Evolutionary conservation across 2,113 vertebrate species (phyloP).

Genomic region (Urocynchramus pylzowi): DNA sequence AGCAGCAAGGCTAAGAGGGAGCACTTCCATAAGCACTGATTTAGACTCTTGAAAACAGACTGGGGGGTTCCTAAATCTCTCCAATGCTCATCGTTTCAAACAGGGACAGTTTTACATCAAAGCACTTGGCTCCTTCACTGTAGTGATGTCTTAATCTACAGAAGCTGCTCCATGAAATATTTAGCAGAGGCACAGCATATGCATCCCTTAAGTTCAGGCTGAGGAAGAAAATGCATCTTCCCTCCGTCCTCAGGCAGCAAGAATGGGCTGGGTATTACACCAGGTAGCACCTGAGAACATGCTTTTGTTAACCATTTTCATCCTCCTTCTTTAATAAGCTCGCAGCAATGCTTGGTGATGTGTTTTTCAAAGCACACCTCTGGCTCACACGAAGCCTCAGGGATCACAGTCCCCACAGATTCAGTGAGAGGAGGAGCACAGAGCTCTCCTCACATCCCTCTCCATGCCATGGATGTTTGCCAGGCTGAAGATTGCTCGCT

Average conservation of each 20-base stretch:
- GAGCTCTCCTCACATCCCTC: not conserved
- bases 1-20: not conserved
- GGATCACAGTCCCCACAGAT: not conserved
- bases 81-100: not conserved
- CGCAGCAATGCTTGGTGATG: not conserved
- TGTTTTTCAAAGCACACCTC: not conserved
- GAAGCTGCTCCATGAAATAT: not conserved
- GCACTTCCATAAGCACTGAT: not conserved
- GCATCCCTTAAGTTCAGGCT: not conserved
- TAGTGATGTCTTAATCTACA: not conserved
- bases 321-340: not conserved
- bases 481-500: not conserved
- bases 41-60: not conserved
- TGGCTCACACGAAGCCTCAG: not conserved
- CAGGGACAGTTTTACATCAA: not conserved
- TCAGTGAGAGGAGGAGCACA: not conserved
- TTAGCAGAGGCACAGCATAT: not conserved
- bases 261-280: not conserved
- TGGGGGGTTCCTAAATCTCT: slow-evolving; percentile 11
- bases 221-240: not conserved
- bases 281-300: not conserved
- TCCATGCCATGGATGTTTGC: not conserved
- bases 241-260: not conserved
- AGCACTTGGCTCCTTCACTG: not conserved
- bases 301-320: not conserved